A percentile compares a stretch with the other conserved stretches of the same genome.
Evolutionary conservation across 2,113 vertebrate species (phyloP).

Genomic region (Recurvirostra avosetta): DNA sequence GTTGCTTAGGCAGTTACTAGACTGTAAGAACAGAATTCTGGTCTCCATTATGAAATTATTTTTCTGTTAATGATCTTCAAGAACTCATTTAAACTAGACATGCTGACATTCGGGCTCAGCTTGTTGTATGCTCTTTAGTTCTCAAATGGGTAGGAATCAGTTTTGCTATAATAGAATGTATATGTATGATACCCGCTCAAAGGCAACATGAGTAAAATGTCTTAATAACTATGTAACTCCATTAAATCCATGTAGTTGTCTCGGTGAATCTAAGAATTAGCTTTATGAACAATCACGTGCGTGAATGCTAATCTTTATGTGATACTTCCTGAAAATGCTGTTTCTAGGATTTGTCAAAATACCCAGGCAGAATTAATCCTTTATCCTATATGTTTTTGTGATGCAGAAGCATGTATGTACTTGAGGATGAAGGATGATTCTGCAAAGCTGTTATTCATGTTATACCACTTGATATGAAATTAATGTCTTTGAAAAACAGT

Average conservation of each 20-base stretch:
- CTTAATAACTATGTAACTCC: not conserved
- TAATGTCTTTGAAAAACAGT: not conserved
- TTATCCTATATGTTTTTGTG: not conserved
- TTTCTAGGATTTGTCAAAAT: not conserved
- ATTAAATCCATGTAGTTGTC: not conserved
- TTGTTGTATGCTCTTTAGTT: not conserved
- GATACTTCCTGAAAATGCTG: not conserved
- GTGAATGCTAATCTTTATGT: not conserved
- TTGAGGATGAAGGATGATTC: not conserved
- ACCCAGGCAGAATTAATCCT: not conserved
- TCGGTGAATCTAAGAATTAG: not conserved
- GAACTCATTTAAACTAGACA: not conserved
- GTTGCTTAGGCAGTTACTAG: slow-evolving; percentile 1
- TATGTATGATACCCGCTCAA: not conserved
- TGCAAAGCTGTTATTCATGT: not conserved
- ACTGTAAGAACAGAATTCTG: not conserved
- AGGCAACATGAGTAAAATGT: not conserved
- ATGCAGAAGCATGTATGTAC: not conserved
- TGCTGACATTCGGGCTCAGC: not conserved
- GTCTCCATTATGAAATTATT: not conserved
- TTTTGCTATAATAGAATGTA: not conserved
- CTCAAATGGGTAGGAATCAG: not conserved
- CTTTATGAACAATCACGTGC: not conserved
- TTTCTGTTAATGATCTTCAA: not conserved
- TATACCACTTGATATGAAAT: not conserved